These are phyloP conservation scores for Habropoda laboriosa DNA, from an alignment of 1,140 invertebrate genomes.

Conservation along the genomic window DNA sequence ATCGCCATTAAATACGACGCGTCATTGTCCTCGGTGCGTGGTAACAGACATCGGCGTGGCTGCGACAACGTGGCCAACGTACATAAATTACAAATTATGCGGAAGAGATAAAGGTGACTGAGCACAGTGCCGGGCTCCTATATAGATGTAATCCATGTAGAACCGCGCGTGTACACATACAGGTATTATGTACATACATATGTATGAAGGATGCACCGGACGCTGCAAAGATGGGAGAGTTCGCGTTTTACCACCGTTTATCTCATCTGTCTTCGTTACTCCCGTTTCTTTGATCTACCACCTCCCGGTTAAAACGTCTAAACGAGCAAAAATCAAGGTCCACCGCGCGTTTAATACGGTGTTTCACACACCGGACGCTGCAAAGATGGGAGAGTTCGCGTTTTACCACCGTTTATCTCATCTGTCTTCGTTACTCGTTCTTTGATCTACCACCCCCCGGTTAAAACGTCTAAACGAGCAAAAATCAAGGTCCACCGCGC, in stretches of 20 bases:
- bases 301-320: background rate
- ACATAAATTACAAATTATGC: constrained; percentile 75
- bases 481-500: background rate
- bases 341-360: background rate
- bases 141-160: constrained; percentile 19
- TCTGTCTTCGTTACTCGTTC: constrained; percentile 66
- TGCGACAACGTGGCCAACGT: background rate
- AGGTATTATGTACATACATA: constrained; percentile 10
- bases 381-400: background rate
- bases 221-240: background rate
- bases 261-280: constrained; percentile 68
- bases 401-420: constrained; percentile 53
- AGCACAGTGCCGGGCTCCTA: constrained; percentile 2
- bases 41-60: constrained; percentile 1
- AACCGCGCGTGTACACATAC: background rate
- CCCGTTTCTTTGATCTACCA: constrained; percentile 20
- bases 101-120: constrained; percentile 74
- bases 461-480: constrained; percentile 32
- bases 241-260: constrained; percentile 44
- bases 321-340: constrained; percentile 34
- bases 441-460: background rate
- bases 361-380: background rate
- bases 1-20: constrained; percentile 10
- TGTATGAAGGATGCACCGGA: background rate
- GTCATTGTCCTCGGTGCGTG: constrained; percentile 2